Evolutionary conservation across 2,113 vertebrate genomes (phyloP), one percentile per base, ranked within the genome.

Genomic region (Gobio gobio): DNA sequence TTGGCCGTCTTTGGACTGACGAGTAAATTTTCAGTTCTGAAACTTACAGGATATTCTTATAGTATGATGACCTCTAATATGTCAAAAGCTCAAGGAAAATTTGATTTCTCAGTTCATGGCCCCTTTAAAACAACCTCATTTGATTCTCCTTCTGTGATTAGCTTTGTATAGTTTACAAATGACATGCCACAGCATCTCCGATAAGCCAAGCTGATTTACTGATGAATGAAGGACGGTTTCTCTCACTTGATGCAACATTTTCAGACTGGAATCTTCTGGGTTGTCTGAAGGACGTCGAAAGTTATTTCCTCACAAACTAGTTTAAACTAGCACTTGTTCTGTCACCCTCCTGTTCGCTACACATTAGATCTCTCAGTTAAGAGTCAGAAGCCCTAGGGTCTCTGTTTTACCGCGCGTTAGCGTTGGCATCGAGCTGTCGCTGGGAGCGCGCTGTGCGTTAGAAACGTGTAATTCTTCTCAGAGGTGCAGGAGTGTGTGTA

Each of bases 391-490:
- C 91, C 92, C 45, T 86, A 75, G 51, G 92, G 92, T 88, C 68
- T 80, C 89, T 86, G 82, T 91, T 93, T 89, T 85, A 82, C 89
- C 78, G 87, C 90, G 88, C 89, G 90, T 90, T 83, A 84, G 90
- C 86, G 68, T 90, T 90, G 91, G 92, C 92, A 93, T 93, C 93
- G 91, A 90, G 83, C 70, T 89, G 91, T 94, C 88, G 92, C 94
- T 93, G 59, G 14, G 26, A 84, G 76, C 82, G 13, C 12, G 8
- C 43, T 90, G 66, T 33, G 26, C 6, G 88, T 89, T 91, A 91
- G 92, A 93, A 93, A 93, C 92, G 92, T 92, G 91, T 89, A 90
- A 91, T 91, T 89, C 90, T 90, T 87, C 89, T 90, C 24, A n/a
- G 87, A 91, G 90, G 77, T 78, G 1, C 45, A 54, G 89, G 92